Evolutionary conservation across 2,113 vertebrate genomes (phyloP), one percentile per base, ranked within the genome.

Genomic region (Neogobius melanostomus): DNA sequence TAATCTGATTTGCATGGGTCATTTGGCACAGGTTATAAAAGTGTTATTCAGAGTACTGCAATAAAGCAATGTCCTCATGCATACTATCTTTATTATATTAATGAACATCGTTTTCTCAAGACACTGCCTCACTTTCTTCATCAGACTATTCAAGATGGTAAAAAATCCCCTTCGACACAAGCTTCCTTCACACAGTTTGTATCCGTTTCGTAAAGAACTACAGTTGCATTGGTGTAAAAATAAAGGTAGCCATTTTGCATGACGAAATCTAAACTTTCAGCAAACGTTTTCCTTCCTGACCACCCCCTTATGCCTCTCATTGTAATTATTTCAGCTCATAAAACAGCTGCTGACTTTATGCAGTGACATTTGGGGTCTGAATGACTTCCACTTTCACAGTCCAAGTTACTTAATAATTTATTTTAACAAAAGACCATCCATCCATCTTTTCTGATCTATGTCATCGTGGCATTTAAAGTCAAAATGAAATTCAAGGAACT

Each of bases 291-390:
- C 42, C 42, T 61, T 7, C 28, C 21, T 7, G 36, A 61, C 14
- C 4, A 7, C 7, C 52, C 56, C 53, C 12, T 52, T 10, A 14
- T 17, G 48, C 47, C 9, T 21, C n/a, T 15, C 56, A 16, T 7
- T 8, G 8, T 72, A 21, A 56, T 56, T 50, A 60, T 56, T 21
- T 46, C 46, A 69, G 15, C 66, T 6, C 17, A 48, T 71, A n/a
- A 71, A 50, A 50, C 42, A 42, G 11, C 43, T 3, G 1, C 8
- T 6, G 7, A 48, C 51, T 76, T 74, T 8, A 76, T 72, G 42
- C 43, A 16, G 28, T 64, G 71, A 61, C 47, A 66, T 77, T 79
- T 64, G 66, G 14, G 8, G n/a, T 8, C 7, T 9, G 69, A 74
- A 72, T 45, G 0, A 21, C 3, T 61, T 51, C 69, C 50, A 68